Conservation (phyloP, 2,888 invertebrate species). For the Dryobotodes eremita region DNA sequence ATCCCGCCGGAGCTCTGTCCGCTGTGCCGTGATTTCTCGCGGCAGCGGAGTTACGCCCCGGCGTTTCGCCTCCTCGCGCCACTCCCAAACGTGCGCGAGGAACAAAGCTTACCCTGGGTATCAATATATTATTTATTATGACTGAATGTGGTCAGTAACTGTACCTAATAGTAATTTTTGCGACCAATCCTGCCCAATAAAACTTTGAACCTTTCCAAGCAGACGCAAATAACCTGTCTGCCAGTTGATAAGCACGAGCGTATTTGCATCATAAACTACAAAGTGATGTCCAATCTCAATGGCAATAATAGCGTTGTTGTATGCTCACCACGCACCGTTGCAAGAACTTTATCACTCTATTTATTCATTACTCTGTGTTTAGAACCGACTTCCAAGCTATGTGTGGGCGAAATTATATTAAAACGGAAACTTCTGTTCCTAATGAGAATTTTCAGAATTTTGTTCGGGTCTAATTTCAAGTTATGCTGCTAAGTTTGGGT, state of each 20-base stretch:
- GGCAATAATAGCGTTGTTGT: not conserved
- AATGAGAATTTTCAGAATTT: constrained; percentile 62
- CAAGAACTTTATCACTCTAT: constrained; percentile 11
- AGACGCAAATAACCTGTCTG: not conserved
- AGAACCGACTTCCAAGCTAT: constrained; percentile 35
- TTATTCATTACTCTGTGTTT: constrained; percentile 21
- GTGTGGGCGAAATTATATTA: constrained; percentile 60
- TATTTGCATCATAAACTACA: not conserved
- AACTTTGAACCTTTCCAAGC: not conserved
- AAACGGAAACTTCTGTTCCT: constrained; percentile 49
- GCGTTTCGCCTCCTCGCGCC: no score
- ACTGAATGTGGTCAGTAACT: not conserved
- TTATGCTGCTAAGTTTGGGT: constrained; percentile 36
- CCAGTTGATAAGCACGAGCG: not conserved
- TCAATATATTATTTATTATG: not conserved
- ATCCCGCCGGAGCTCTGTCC: no score
- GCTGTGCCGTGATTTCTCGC: no score
- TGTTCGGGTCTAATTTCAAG: constrained; percentile 57
- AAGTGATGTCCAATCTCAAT: not conserved
- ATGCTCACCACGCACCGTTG: not conserved
- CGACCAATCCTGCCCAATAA: not conserved
- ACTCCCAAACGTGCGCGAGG: no score
- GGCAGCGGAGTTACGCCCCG: no score
- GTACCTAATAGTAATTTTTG: not conserved
- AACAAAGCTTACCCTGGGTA: not conserved